Evolutionary conservation across 64 coral and sea anemone species (phyloP), one percentile per base, ranked within the genome.

Genomic region (Platygyra sinensis): DNA sequence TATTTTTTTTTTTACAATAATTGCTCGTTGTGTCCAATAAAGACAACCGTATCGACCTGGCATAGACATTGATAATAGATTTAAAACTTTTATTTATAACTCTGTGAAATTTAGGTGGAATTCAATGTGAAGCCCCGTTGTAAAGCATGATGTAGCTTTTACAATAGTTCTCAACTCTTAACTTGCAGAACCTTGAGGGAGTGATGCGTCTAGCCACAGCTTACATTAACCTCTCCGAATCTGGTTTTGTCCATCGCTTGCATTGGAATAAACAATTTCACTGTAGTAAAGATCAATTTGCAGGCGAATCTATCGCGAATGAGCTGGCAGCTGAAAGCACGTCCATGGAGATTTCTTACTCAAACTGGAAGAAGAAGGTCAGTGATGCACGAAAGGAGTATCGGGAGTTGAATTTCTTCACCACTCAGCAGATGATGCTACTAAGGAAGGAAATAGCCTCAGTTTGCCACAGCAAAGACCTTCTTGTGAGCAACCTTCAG

Each of bases 161-260:
- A 46, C 38, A 24, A 60, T n/a, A 9, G 12, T 52, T 29, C 15
- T 3, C 4, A 54, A 73, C 69, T 82, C 15, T 64, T 39, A 7
- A 72, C 27, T 86, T 82, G 52, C n/a, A 96, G 94, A 73, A 89
- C 73, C 81, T 96, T n/a, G 94, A 96, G 86, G 87, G 80, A 49
- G 72, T 96, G 25, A 86, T 86, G 62, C 65, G 90, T 20, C 2
- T 96, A 85, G 90, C 79, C 15, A 81, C 52, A 39, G 73, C 92
- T 17, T 96, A 93, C 81, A 75, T 96, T 13, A 80, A 73, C 36
- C 94, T 96, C 39, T 89, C 80, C 30, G 87, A 96, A 67, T 82
- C 90, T 93, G 94, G 94, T 49, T 59, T 89, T 27, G 87, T 86
- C 49, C 60, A 93, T 60, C 92, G 84, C 55, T 52, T 93, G 78